Base-by-base conservation (phyloP, 2,113 vertebrate species). In the Oceanodroma tethys region DNA sequence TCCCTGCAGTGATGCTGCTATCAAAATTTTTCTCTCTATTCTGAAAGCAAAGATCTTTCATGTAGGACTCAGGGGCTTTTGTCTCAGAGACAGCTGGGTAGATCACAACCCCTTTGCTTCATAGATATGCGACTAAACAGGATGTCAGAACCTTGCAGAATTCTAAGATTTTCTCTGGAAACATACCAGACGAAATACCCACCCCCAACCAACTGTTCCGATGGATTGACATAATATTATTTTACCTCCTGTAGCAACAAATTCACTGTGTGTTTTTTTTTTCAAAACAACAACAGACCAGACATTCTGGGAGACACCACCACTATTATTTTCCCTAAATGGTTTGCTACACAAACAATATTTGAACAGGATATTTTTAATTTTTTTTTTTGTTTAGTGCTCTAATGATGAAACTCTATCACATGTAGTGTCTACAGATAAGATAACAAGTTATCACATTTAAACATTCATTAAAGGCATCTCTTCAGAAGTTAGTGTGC, bases 11-110 rank as follows among this genome's bases (percentile, higher is more conserved):
- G 56, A 72, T 52, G 63, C 60, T 76, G 42, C 45, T 72, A 56
- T 30, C 4, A 4, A 68, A 48, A 30, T 82, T 68, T 56, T 79
- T 72, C 38, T 86, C 40, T 62, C 40, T 42, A 6, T 42, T 82
- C 89, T 70, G 27, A 93, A 80, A 93, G 70, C 53, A 62, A 91
- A 58, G 58, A 62, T 73, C 60, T 75, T 88, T 85, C 48, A 48
- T 11, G 53, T 14, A 53, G 58, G 34, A 66, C 86, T 97, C 65
- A 40, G 81, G 34, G 58, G 80, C 74, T 89, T 86, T 15, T 59
- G 83, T 83, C 93, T 82, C 71, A 53, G 91, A 81, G 89, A 91
- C 95, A 95, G 96, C 94, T 95, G 96, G 84, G 70, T 62, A 76
- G 65, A 87, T 91, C 91, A 79, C 73, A 93, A 66, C 65, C 75